phyloP scores from a whole-genome alignment of 2,113 vertebrate species.

The Pelecanoides urinatrix region DNA sequence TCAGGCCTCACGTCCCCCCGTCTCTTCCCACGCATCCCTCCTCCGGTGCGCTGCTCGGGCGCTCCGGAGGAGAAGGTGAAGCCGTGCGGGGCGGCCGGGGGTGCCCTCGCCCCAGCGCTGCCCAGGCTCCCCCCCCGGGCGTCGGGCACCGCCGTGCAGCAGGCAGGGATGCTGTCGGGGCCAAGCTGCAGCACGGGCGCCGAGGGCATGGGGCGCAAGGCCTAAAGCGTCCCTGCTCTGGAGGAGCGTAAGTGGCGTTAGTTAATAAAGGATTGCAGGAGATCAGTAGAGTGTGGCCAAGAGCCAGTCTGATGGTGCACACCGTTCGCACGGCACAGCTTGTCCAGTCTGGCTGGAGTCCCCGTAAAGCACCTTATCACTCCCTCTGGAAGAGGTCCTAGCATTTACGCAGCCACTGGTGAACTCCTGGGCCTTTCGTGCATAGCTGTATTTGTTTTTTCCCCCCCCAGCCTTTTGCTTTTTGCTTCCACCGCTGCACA shows the following conservation, averaged over 20 bases:
- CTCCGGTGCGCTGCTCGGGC: not conserved
- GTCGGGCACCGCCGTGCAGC: not conserved
- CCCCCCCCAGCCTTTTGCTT: not conserved
- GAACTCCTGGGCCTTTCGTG: not conserved
- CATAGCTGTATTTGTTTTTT: not conserved
- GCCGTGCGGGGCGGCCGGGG: not conserved
- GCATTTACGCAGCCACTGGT: not conserved
- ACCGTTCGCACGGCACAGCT: not conserved
- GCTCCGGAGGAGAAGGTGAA: too few species aligned
- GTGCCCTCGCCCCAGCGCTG: not conserved
- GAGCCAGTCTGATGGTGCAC: not conserved
- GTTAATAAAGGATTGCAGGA: not conserved
- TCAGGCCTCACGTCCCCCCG: not conserved
- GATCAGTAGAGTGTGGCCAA: not conserved
- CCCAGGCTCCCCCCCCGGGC: not conserved
- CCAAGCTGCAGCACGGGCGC: not conserved
- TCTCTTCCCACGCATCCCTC: not conserved
- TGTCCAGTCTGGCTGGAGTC: not conserved
- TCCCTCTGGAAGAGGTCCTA: not conserved
- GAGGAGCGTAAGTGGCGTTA: not conserved
- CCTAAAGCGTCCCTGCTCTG: not conserved
- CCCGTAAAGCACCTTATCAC: not conserved
- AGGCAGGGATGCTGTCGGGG: not conserved
- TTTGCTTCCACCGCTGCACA: not conserved
- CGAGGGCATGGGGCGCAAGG: not conserved